Conservation (phyloP, 2,113 vertebrate species). For the Scolopax mira region DNA sequence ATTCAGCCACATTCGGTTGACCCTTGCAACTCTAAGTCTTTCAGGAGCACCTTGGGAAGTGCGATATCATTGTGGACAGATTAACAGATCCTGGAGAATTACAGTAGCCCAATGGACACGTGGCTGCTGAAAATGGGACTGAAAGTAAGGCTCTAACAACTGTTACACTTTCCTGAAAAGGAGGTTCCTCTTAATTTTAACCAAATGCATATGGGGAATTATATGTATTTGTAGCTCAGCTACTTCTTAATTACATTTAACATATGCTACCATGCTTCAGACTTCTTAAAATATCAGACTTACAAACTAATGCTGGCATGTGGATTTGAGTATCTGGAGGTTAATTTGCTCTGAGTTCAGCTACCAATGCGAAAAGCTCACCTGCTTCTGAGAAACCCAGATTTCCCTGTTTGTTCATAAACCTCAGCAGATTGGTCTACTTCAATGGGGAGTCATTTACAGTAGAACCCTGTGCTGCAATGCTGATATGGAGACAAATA, state of each 20-base stretch:
- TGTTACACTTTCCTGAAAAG: neutral
- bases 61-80: fast-evolving
- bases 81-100: neutral
- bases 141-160: neutral
- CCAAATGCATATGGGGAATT: neutral
- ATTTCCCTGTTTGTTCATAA: neutral
- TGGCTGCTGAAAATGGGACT: neutral
- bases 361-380: neutral
- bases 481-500: neutral
- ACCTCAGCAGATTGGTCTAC: neutral
- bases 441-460: neutral
- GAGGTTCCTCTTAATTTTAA: neutral
- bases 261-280: neutral
- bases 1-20: neutral
- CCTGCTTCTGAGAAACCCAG: neutral
- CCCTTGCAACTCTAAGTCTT: neutral
- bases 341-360: neutral
- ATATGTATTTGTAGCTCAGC: neutral
- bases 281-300: constrained; percentile 31
- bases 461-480: neutral
- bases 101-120: fast-evolving
- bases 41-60: neutral
- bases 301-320: neutral
- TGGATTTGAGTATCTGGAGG: neutral
- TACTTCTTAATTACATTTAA: constrained; percentile 16